These are phyloP conservation scores for Phenganax marumi DNA, from an alignment of 92 coral and sea anemone species.

Conservation along the genomic window DNA sequence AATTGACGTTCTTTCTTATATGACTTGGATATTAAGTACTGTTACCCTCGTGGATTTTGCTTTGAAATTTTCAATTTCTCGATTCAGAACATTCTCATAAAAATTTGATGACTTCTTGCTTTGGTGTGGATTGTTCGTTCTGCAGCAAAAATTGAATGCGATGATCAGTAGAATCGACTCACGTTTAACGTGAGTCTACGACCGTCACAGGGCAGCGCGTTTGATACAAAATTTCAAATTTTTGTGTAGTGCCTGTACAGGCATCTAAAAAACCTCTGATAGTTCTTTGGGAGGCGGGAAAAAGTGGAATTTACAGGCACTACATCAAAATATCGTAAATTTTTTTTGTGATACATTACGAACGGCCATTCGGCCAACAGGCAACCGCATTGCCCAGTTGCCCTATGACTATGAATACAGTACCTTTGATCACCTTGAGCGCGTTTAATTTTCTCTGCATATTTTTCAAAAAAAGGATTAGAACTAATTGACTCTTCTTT, in stretches of 20 bases:
- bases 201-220: too few species aligned
- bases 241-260: too few species aligned
- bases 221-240: too few species aligned
- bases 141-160: background rate
- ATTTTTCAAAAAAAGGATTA: conserved; percentile 74
- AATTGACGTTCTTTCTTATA: background rate
- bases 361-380: too few species aligned
- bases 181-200: too few species aligned
- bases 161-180: background rate
- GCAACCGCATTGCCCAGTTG: too few species aligned
- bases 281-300: too few species aligned
- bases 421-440: conserved; percentile 58
- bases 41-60: conserved; percentile 25
- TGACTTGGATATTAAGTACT: background rate
- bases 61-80: conserved; percentile 30
- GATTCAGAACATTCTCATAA: conserved; percentile 10
- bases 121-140: background rate
- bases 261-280: too few species aligned
- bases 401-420: conserved; percentile 8
- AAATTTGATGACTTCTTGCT: conserved; percentile 13
- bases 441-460: conserved; percentile 67
- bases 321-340: too few species aligned
- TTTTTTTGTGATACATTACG: too few species aligned
- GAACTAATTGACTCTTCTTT: conserved; percentile 41
- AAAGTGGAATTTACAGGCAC: too few species aligned